Conservation (phyloP, 92 coral and sea anemone species). For the Chrysogorgia sp. region DNA sequence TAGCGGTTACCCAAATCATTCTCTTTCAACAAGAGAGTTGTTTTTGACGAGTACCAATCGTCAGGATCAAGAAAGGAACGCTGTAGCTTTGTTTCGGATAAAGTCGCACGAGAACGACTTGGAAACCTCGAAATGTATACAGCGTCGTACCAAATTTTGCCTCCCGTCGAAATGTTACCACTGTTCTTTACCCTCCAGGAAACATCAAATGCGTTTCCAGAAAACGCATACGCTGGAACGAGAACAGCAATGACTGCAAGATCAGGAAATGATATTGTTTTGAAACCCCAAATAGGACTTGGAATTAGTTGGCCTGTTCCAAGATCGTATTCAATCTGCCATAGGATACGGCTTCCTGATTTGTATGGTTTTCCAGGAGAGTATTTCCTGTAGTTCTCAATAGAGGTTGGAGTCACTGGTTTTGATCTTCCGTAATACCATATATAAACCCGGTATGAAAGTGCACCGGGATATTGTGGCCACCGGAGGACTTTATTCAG, state of each 20-base stretch:
- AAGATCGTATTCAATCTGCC: constrained; percentile 70
- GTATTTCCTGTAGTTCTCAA: constrained; percentile 40
- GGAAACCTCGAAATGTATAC: constrained; percentile 68
- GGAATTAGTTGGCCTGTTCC: constrained; percentile 65
- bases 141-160: constrained; percentile 58
- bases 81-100: constrained; percentile 43
- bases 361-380: constrained; percentile 57
- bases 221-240: constrained; percentile 69
- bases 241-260: constrained; percentile 62
- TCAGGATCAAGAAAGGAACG: constrained; percentile 59
- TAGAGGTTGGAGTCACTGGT: constrained; percentile 57
- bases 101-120: constrained; percentile 50
- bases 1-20: constrained; percentile 70
- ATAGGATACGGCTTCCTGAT: constrained; percentile 67
- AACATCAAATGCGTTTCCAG: constrained; percentile 71
- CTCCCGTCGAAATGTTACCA: constrained; percentile 64
- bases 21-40: constrained; percentile 49
- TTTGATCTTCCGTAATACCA: constrained; percentile 62
- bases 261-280: constrained; percentile 68
- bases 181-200: constrained; percentile 78
- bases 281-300: constrained; percentile 82
- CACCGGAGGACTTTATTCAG: constrained; percentile 67
- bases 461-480: constrained; percentile 85
- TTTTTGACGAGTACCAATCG: constrained; percentile 67
- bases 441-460: constrained; percentile 58